Conservation (phyloP, 23 tunicate genomes). For the Aplidium turbinatum region DNA sequence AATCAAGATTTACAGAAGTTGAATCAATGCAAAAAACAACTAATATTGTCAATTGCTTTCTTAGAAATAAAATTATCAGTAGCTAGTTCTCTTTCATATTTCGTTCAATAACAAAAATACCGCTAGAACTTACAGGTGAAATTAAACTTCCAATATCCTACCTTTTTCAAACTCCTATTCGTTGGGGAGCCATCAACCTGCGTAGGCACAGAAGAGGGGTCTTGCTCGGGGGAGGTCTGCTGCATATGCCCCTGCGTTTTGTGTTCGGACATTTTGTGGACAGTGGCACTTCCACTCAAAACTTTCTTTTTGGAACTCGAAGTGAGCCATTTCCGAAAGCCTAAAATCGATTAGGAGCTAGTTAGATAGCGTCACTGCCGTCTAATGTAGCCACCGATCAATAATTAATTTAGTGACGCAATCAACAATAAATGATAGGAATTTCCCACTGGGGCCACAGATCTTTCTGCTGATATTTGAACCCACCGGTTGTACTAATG, state of each 20-base stretch:
- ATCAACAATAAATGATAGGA: no score
- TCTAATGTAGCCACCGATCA: neutral
- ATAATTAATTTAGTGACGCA: no score
- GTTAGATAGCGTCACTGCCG: neutral
- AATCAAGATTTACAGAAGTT: no score
- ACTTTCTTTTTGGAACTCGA: constrained; percentile 54
- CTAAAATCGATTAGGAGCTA: constrained; percentile 19
- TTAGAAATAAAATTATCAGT: neutral
- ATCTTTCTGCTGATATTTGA: no score
- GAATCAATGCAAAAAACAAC: no score
- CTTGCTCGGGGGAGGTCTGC: constrained; percentile 1
- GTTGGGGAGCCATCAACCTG: constrained; percentile 27
- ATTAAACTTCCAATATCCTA: neutral
- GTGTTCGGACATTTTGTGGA: constrained; percentile 32
- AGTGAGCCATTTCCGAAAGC: constrained; percentile 73
- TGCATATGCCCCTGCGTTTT: neutral
- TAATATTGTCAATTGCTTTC: no score
- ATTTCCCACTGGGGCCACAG: no score
- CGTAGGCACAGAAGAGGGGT: constrained; percentile 10
- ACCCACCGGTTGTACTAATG: no score
- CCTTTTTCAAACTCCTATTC: constrained; percentile 26
- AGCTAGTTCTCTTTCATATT: neutral
- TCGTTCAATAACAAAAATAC: neutral
- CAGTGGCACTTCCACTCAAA: constrained; percentile 48
- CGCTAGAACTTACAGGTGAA: neutral